phyloP scores from a whole-genome alignment of 2,797 vertebrate genomes.

The Mus minutoides region DNA sequence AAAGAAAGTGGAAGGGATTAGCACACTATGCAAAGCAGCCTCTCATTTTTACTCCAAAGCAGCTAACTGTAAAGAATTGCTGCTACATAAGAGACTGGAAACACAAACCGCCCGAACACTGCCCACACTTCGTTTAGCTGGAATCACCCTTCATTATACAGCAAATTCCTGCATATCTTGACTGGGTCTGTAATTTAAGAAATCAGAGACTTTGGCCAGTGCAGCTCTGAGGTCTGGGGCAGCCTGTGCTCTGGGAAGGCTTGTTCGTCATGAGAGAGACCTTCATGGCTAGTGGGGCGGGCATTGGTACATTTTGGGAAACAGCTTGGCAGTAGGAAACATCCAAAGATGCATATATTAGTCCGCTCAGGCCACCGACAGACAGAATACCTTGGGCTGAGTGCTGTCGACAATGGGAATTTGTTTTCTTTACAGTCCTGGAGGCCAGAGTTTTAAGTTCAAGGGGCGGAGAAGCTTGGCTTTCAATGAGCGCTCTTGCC shows the following conservation, averaged over 20 bases:
- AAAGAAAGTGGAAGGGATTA: neutral
- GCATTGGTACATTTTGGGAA: neutral
- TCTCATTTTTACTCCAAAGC: conserved; percentile 50
- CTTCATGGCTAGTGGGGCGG: neutral
- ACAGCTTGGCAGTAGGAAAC: neutral
- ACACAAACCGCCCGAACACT: conserved; percentile 13
- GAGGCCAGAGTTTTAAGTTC: neutral
- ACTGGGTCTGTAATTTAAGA: conserved; percentile 41
- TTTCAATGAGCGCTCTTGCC: neutral
- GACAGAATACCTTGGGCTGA: neutral
- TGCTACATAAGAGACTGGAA: neutral
- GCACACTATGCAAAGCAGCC: neutral
- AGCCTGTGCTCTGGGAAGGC: neutral
- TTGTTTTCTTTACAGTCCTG: neutral
- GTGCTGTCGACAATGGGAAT: neutral
- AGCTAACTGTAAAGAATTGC: conserved; percentile 34
- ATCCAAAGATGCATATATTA: neutral
- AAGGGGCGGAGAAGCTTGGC: neutral
- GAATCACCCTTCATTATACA: conserved; percentile 5
- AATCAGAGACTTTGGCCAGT: conserved; percentile 19
- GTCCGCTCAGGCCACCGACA: neutral
- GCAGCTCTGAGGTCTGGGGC: neutral
- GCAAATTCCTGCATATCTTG: conserved; percentile 54
- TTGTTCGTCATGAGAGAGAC: neutral
- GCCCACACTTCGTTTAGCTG: conserved; percentile 30